Evolutionary conservation across 2,797 vertebrate species (phyloP).

Genomic region (Dermochelys coriacea): DNA sequence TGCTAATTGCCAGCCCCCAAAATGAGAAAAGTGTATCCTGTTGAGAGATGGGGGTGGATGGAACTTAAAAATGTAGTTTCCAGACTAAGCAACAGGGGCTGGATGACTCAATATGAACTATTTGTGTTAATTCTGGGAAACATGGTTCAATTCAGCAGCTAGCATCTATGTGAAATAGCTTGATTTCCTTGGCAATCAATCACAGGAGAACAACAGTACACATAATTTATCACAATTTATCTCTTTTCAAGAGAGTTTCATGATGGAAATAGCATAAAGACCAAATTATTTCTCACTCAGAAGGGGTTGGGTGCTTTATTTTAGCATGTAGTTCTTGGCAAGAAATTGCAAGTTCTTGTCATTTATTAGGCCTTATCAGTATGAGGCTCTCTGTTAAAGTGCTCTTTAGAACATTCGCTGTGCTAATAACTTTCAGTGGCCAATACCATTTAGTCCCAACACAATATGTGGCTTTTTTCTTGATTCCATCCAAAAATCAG

Average conservation of each 20-base stretch:
- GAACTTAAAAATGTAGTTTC: slow-evolving; percentile 28
- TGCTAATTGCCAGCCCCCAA: slow-evolving; percentile 28
- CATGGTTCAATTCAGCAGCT: background rate
- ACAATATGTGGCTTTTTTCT: background rate
- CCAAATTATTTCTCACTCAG: slow-evolving; percentile 5
- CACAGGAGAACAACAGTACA: background rate
- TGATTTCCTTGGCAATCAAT: slow-evolving; percentile 27
- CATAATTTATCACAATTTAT: slow-evolving; percentile 41
- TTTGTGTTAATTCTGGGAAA: slow-evolving; percentile 33
- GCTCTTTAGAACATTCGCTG: background rate
- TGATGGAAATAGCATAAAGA: slow-evolving; percentile 10
- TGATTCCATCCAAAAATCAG: background rate
- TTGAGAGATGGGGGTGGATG: slow-evolving; percentile 24
- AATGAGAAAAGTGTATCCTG: background rate
- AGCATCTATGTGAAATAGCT: slow-evolving; percentile 31
- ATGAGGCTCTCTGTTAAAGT: background rate
- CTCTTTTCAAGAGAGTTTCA: slow-evolving; percentile 8
- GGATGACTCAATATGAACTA: slow-evolving; percentile 40
- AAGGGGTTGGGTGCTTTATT: background rate
- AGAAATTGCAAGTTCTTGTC: slow-evolving; percentile 41
- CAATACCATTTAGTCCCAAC: background rate
- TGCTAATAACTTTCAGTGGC: background rate
- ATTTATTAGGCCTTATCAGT: background rate
- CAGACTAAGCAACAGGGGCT: background rate
- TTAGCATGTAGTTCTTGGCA: slow-evolving; percentile 10